Base-by-base conservation (phyloP, 2,113 vertebrate genomes). In the Microtus montanus region DNA sequence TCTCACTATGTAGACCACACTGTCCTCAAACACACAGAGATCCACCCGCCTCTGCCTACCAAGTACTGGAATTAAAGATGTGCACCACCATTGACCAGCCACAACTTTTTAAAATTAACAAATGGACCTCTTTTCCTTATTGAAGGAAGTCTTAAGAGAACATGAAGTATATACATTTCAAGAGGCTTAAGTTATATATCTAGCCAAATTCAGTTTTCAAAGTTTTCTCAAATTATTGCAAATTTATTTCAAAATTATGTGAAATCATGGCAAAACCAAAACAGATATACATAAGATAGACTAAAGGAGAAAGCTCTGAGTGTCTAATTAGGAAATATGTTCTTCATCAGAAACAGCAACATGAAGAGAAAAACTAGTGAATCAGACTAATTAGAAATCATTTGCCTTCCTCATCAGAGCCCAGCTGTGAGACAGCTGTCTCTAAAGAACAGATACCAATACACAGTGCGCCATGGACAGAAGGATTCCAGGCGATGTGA, bases 401-500 rank as follows among this genome's bases (percentile, higher is more conserved):
- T 2, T 70, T 64, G 11, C 35, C 44, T 70, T 77, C 38, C 44
- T 85, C 77, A 87, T 38, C 41, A 93, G 61, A 95, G 84, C 24
- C 66, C 74, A 86, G 70, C 38, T 95, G 77, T 95, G 77, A 26
- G 91, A 91, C 52, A 95, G 20, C 54, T 87, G 54, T 26, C 71
- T 70, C 0, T 63, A n/a, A 85, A 92, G 92, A 89, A 86, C 44
- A 89, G 28, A 85, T 89, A 91, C 90, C 22, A 54, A 0, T 47
- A 20, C 78, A 20, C 0, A 47, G 15, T 47, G 4, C 14, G 41
- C 47, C 96, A 86, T 19, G 71, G 90, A 78, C 63, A 22, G 90
- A 68, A 97, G 90, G 87, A 14, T 47, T 24, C 35, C 86, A 88
- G 66, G 79, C 77, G 0, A 0, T 2, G 79, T 19, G 96, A 19